Percentiles rank a stretch among this genome's conserved stretches.
These are phyloP conservation scores for Collichthys lucidus DNA, from an alignment of 2,113 vertebrate species.

Conservation along the genomic window DNA sequence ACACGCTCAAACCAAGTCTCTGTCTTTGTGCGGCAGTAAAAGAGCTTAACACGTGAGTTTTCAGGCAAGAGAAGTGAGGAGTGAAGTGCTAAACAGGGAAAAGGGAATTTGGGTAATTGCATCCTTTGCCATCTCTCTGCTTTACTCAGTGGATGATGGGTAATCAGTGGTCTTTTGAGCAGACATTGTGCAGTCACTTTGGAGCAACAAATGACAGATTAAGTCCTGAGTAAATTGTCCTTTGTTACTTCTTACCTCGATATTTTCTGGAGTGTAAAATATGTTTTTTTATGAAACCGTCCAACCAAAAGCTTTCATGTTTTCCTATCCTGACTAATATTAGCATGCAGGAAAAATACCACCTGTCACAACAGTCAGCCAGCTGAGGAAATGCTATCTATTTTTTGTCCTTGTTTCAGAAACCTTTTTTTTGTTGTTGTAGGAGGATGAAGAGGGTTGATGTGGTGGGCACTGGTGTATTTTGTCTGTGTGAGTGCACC, in stretches of 20 bases:
- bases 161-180: slow-evolving; percentile 51
- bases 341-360: slow-evolving; percentile 37
- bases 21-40: not conserved
- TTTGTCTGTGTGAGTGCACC: slow-evolving; percentile 32
- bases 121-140: slow-evolving; percentile 23
- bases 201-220: slow-evolving; percentile 44
- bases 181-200: slow-evolving; percentile 49
- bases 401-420: slow-evolving; percentile 14
- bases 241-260: slow-evolving; percentile 6
- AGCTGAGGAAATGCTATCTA: slow-evolving; percentile 42
- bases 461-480: not conserved
- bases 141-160: slow-evolving; percentile 46
- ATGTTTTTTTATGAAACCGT: slow-evolving; percentile 29
- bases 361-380: slow-evolving; percentile 53
- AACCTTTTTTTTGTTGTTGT: not conserved
- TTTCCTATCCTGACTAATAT: slow-evolving; percentile 30
- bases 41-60: not conserved
- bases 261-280: slow-evolving; percentile 30
- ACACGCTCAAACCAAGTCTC: not conserved
- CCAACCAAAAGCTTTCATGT: slow-evolving; percentile 27
- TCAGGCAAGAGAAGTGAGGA: slow-evolving; percentile 18
- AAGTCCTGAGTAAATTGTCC: slow-evolving; percentile 5
- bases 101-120: slow-evolving; percentile 24
- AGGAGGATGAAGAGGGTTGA: not conserved
- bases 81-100: slow-evolving; percentile 16